A percentile compares a stretch with the other conserved stretches of the same genome.
Conservation (phyloP, 2,113 vertebrate species). For the Salminus brasiliensis region DNA sequence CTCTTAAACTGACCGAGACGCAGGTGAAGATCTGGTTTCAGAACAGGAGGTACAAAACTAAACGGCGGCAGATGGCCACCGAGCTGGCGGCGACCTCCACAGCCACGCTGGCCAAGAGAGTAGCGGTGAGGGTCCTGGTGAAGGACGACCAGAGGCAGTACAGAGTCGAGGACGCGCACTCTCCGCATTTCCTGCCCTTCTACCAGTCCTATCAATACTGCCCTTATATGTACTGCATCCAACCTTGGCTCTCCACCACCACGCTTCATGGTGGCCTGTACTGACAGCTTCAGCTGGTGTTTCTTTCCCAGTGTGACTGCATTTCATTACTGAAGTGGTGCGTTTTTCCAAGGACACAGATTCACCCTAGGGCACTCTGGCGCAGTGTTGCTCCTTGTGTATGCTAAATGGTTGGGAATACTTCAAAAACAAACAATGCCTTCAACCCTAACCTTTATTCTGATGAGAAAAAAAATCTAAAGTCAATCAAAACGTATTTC, state of each 20-base stretch:
- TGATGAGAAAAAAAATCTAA: background rate
- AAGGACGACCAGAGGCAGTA: constrained; percentile 72
- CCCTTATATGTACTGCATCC: constrained; percentile 72
- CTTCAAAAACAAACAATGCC: background rate
- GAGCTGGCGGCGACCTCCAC: constrained; percentile 56
- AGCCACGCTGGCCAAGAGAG: constrained; percentile 66
- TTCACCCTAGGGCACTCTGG: background rate
- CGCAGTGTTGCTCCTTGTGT: background rate
- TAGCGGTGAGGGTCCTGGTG: constrained; percentile 77
- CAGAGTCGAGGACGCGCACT: constrained; percentile 53
- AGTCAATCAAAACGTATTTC: background rate
- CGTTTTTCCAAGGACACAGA: background rate
- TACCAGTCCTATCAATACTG: constrained; percentile 72
- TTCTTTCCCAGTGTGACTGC: background rate
- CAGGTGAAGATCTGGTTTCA: constrained; percentile 86
- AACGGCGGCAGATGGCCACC: constrained; percentile 72
- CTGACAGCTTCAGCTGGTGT: constrained; percentile 36
- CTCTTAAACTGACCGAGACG: constrained; percentile 80
- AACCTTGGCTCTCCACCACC: constrained; percentile 65
- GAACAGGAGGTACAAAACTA: constrained; percentile 83
- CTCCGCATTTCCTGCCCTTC: constrained; percentile 61
- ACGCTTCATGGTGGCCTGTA: constrained; percentile 56
- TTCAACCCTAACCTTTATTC: background rate
- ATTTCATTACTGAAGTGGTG: background rate
- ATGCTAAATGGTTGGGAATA: background rate